Conservation (phyloP, 2,888 invertebrate genomes). For the Neocrepidodera transversa region DNA sequence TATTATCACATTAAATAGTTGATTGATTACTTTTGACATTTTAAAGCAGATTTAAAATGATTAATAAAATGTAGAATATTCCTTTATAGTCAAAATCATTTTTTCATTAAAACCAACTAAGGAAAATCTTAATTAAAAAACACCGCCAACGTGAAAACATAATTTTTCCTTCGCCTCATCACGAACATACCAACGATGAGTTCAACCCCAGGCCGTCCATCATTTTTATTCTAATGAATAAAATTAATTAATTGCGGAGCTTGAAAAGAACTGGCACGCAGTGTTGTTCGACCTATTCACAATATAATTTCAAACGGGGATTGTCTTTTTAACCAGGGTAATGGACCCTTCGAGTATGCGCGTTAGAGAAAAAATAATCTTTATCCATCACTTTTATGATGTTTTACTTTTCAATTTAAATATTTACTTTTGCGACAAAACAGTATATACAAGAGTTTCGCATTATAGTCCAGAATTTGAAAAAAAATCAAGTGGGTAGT, state of each 20-base stretch:
- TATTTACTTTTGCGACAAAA: too few species aligned
- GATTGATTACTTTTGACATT: too few species aligned
- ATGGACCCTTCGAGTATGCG: slow-evolving; percentile 1
- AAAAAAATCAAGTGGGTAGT: too few species aligned
- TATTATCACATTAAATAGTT: too few species aligned
- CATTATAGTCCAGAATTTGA: too few species aligned
- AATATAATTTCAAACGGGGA: slow-evolving; percentile 38
- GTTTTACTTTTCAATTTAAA: too few species aligned
- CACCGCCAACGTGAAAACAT: slow-evolving; percentile 21
- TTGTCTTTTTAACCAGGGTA: slow-evolving; percentile 1
- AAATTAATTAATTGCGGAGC: slow-evolving; percentile 32
- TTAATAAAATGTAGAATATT: too few species aligned
- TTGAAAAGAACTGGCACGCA: slow-evolving; percentile 26
- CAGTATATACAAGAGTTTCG: too few species aligned
- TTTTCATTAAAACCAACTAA: too few species aligned
- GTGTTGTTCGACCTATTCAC: slow-evolving; percentile 29
- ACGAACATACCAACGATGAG: slow-evolving; percentile 13
- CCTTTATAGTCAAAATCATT: too few species aligned
- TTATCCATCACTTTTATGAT: too few species aligned
- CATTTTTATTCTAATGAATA: slow-evolving; percentile 32
- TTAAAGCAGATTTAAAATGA: too few species aligned
- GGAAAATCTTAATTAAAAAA: slow-evolving; percentile 24
- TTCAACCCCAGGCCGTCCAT: slow-evolving; percentile 21
- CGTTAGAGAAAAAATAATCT: slow-evolving; percentile 16
- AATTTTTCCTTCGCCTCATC: slow-evolving; percentile 22